Evolutionary conservation across 1,140 invertebrate genomes (phyloP), one percentile per base, ranked within the genome.

Genomic region (Geopemphigus sp.): DNA sequence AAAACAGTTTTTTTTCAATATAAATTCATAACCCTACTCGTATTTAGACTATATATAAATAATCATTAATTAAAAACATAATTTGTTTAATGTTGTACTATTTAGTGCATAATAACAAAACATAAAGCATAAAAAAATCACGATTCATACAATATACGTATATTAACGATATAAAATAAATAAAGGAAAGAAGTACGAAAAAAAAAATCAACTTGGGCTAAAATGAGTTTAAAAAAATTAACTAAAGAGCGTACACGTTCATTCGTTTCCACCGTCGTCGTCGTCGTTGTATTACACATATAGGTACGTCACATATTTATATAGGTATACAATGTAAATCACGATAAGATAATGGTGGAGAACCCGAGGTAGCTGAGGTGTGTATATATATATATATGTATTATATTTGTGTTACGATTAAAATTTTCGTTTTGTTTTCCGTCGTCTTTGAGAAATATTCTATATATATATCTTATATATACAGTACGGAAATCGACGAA

Each of bases 61-160:
- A 61, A 78, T 78, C 56, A 78, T 78, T 78, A 59, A 78, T 61
- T 78, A 78, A 78, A 74, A 78, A 78, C 73, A 78, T 63, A 76
- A 78, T 78, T 78, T 63, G 73, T 78, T 78, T 78, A 78, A 78
- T 78, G 73, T 78, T 78, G 73, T 78, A 78, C 73, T 78, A 78
- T 78, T n/a, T 78, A 78, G 73, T 78, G 73, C 73, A 78, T 78
- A 45, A 78, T 78, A 78, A 78, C 73, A 61, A 50, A 78, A 78
- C 73, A 78, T 63, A 78, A 78, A 78, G 73, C 73, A 78, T 78
- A 78, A 78, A 76, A 61, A 76, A 78, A 78, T 78, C 74, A 78
- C 74, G 74, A 63, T 78, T 78, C 6, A 78, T n/a, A 63, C 32
- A 63, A 78, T 72, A 72, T 72, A 32, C 39, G 39, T 64, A 54